Percentiles rank a stretch among this genome's conserved stretches.
Conservation (phyloP, 2,797 vertebrate genomes). For the Bovichtus diacanthus region DNA sequence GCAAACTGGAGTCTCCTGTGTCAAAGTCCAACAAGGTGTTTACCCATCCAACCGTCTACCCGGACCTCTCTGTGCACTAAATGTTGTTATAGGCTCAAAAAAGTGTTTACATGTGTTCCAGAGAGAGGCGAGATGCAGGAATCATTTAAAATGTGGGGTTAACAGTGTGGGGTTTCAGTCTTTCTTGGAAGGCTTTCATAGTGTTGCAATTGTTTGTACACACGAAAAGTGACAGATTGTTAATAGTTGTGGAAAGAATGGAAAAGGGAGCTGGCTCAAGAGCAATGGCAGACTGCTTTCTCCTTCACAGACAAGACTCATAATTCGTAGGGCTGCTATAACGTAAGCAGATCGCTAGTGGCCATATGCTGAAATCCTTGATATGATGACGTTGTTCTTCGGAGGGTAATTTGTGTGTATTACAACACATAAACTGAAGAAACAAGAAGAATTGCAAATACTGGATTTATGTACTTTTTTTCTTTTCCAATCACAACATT, state of each 20-base stretch:
- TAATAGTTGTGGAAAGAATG: background rate
- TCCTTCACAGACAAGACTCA: background rate
- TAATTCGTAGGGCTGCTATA: background rate
- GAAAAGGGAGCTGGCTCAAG: background rate
- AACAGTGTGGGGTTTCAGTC: background rate
- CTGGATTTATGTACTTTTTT: background rate
- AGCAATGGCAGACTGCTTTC: background rate
- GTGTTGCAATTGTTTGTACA: background rate
- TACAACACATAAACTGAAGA: no score
- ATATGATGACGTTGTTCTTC: background rate
- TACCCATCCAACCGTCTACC: background rate
- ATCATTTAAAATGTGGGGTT: background rate
- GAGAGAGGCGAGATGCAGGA: background rate
- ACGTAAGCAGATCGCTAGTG: background rate
- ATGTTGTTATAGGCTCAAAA: background rate
- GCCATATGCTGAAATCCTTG: background rate
- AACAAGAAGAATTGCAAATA: background rate
- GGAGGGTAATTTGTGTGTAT: background rate
- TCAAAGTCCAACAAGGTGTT: conserved; percentile 10
- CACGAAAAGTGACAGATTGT: background rate
- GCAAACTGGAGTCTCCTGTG: background rate
- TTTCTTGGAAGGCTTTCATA: background rate
- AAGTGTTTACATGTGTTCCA: no score
- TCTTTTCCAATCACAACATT: background rate
- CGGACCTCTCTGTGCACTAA: background rate